Base-by-base conservation (phyloP, 2,797 vertebrate genomes). In the Alectoris magna region DNA sequence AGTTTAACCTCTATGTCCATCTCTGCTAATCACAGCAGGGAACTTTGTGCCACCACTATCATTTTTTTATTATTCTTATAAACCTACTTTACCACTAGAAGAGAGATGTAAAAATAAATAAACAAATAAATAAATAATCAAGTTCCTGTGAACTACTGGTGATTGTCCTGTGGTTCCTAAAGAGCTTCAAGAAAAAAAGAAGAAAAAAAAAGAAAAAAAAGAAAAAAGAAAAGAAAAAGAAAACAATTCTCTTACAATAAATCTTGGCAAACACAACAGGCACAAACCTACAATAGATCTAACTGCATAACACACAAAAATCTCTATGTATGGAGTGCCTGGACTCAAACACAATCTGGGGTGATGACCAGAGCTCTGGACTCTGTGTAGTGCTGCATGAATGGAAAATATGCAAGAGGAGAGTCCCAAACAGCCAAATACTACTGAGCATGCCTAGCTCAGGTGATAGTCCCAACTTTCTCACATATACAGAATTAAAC, bases 51-150 rank as follows among this genome's bases (percentile, higher is more conserved):
- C 70, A 86, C 76, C 64, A 79, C 76, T 82, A 60, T 43, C 48
- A 93, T 91, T 94, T 92, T 71, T 71, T 51, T 92, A 59, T 94
- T 91, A 92, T 68, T 78, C 63, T 27, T 55, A 56, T 43, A 74
- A 90, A 14, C 14, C 58, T 64, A 58, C 21, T 90, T 79, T 79
- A 88, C 77, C 72, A 39, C 15, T 44, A 60, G 38, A 14, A 78
- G 31, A 56, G 11, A 75, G 49, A 60, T 13, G n/a, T 8, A 81
- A 81, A 87, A 41, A 41, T 41, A 49, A 46, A 38, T 44, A 36
- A 78, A 81, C 83, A 75, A 14, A 41, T 41, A 48, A 18, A 36
- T 44, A 36, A 0, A 4, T 26, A 81, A 81, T 51, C 17, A 58
- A 82, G 78, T 82, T 91, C 26, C 53, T 84, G 38, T 71, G 31